phyloP scores from a whole-genome alignment of 2,888 invertebrate genomes.

The Monochamus alternatus region DNA sequence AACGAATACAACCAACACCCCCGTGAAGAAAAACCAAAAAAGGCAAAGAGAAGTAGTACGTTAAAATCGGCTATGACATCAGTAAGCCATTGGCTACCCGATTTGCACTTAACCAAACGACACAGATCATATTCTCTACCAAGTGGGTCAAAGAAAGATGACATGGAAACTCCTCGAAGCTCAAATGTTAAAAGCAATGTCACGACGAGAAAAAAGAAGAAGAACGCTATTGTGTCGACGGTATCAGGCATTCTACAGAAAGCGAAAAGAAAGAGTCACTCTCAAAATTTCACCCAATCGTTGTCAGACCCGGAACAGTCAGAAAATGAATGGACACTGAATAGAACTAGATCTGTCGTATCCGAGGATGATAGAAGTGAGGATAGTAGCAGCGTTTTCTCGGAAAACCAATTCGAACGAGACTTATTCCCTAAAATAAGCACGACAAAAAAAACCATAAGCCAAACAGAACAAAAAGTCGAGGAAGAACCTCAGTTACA shows the following conservation, averaged over 20 bases:
- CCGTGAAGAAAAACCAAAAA: slow-evolving; percentile 75
- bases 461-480: slow-evolving; percentile 44
- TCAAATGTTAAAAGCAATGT: slow-evolving; percentile 60
- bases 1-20: slow-evolving; percentile 66
- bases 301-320: slow-evolving; percentile 85
- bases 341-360: slow-evolving; percentile 81
- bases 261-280: slow-evolving; percentile 79
- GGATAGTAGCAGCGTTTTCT: slow-evolving; percentile 75
- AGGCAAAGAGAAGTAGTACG: slow-evolving; percentile 80
- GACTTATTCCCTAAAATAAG: slow-evolving; percentile 79
- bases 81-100: slow-evolving; percentile 86
- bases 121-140: slow-evolving; percentile 89
- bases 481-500: slow-evolving; percentile 50
- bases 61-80: slow-evolving; percentile 85
- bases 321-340: slow-evolving; percentile 79
- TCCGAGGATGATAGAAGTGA: slow-evolving; percentile 80
- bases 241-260: slow-evolving; percentile 90
- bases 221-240: slow-evolving; percentile 86
- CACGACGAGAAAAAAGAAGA: slow-evolving; percentile 78
- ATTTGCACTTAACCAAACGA: slow-evolving; percentile 83
- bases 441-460: slow-evolving; percentile 65
- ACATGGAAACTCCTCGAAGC: slow-evolving; percentile 72
- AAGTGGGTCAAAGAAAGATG: slow-evolving; percentile 77
- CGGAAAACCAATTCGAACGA: slow-evolving; percentile 76
- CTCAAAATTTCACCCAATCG: slow-evolving; percentile 76